phyloP scores from a whole-genome alignment of 2,797 vertebrate species.

The Alosa sapidissima region DNA sequence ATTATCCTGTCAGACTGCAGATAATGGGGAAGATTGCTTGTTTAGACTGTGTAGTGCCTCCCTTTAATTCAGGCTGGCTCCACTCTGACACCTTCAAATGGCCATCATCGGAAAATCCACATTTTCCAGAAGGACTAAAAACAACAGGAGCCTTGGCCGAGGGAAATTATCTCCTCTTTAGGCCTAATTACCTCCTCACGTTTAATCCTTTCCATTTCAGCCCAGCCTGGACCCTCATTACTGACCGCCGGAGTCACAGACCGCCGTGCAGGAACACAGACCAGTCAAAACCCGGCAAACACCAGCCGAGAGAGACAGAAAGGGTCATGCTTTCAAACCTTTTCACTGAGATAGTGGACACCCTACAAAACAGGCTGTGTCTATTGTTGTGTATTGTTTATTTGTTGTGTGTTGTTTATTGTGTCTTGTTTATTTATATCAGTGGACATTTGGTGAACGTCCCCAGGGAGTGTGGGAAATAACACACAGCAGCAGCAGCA shows the following conservation, averaged over 20 bases:
- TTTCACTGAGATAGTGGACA: neutral
- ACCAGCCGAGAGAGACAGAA: neutral
- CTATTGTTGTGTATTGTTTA: too few relatives aligned
- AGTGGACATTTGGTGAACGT: neutral
- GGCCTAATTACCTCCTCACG: slow-evolving; percentile 78
- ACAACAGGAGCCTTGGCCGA: slow-evolving; percentile 74
- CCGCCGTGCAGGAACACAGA: slow-evolving; percentile 1
- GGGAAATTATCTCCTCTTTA: slow-evolving; percentile 85
- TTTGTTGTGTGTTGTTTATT: neutral
- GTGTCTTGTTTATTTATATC: too few relatives aligned
- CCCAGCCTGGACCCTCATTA: slow-evolving; percentile 44
- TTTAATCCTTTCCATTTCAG: slow-evolving; percentile 69
- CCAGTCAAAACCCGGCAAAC: neutral
- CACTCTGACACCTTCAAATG: slow-evolving; percentile 91
- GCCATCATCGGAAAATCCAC: slow-evolving; percentile 86
- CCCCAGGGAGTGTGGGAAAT: neutral
- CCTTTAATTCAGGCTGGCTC: slow-evolving; percentile 92
- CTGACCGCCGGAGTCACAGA: slow-evolving; percentile 40
- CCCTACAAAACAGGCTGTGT: neutral
- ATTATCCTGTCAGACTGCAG: slow-evolving; percentile 86
- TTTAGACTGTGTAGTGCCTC: slow-evolving; percentile 89
- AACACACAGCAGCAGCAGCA: neutral
- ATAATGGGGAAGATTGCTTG: slow-evolving; percentile 86
- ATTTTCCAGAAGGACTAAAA: slow-evolving; percentile 85
- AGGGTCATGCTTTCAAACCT: neutral